phyloP scores from a whole-genome alignment of 2,113 vertebrate species.

The Periophthalmodon schlosseri region DNA sequence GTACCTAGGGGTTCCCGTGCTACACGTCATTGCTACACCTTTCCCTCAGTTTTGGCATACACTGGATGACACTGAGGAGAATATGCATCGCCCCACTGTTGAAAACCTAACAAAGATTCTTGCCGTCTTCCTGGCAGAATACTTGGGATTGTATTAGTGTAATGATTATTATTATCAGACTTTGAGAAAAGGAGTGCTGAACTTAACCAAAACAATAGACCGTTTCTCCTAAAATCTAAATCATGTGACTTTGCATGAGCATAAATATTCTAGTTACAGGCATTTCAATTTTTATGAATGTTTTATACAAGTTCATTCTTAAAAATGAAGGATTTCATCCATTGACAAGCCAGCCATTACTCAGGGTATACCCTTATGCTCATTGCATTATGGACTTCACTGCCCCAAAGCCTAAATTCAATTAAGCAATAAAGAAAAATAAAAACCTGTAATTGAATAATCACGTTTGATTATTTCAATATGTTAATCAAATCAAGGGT shows the following conservation, averaged over 20 bases:
- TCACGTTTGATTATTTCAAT: background rate
- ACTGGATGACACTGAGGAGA: slow-evolving; percentile 81
- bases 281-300: background rate
- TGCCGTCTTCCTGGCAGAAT: slow-evolving; percentile 83
- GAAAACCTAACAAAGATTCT: slow-evolving; percentile 87
- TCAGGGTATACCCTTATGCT: background rate
- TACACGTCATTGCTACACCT: slow-evolving; percentile 88
- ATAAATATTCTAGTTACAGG: background rate
- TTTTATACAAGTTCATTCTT: background rate
- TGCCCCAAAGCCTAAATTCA: background rate
- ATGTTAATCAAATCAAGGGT: background rate
- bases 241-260: background rate
- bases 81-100: slow-evolving; percentile 83
- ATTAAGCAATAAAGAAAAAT: background rate
- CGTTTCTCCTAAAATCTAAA: background rate
- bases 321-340: too few species aligned
- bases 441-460: background rate
- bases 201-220: slow-evolving; percentile 34
- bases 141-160: slow-evolving; percentile 77
- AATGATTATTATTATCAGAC: background rate
- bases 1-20: slow-evolving; percentile 80
- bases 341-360: background rate
- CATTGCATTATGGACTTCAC: background rate
- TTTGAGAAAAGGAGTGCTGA: slow-evolving; percentile 4
- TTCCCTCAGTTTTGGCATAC: slow-evolving; percentile 92